phyloP scores from a whole-genome alignment of 2,888 invertebrate species.

The Hirudinaria manillensis region DNA sequence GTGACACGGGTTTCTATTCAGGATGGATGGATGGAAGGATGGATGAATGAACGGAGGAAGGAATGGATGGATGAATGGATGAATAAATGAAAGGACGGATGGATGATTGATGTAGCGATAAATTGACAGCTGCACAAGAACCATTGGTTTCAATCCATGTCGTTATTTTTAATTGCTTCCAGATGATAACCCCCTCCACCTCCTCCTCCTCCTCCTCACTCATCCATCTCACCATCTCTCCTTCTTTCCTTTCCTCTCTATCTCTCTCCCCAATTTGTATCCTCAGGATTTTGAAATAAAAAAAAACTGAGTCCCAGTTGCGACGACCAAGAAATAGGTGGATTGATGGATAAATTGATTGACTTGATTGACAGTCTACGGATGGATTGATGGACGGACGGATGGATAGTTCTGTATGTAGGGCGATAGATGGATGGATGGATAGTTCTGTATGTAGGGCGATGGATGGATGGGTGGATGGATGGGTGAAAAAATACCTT shows the following conservation, averaged over 20 bases:
- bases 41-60: slow-evolving; percentile 11
- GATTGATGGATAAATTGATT: background rate
- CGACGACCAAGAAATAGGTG: no score
- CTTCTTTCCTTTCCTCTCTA: background rate
- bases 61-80: slow-evolving; percentile 12
- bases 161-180: no score
- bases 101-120: background rate
- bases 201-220: background rate
- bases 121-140: background rate
- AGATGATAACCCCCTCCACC: background rate
- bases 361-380: background rate
- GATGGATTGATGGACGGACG: background rate
- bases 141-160: no score
- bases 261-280: background rate
- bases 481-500: background rate
- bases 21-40: slow-evolving; percentile 10
- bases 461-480: background rate
- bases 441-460: background rate
- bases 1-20: no score
- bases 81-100: slow-evolving; percentile 2
- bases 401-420: background rate
- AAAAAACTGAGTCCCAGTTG: no score
- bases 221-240: background rate
- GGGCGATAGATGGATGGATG: background rate
- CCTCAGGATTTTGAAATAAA: no score